Evolutionary conservation across 2,888 invertebrate species (phyloP).

Genomic region (Drosophila histrio): DNA sequence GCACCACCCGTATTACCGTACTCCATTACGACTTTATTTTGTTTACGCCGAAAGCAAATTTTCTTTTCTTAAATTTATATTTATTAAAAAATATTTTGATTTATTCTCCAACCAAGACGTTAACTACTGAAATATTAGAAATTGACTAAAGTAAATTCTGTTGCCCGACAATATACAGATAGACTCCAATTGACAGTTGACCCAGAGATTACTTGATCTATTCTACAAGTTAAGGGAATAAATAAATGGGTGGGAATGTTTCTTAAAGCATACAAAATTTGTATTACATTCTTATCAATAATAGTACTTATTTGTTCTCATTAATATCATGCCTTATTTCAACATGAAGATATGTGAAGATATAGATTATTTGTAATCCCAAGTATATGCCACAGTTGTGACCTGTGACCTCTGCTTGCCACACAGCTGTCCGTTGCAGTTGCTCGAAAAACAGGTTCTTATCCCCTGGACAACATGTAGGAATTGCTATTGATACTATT

Average conservation of each 20-base stretch:
- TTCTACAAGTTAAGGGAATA: no score
- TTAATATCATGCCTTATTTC: no score
- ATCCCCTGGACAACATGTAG: not conserved
- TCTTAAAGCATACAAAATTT: no score
- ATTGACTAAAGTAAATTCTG: constrained; percentile 32
- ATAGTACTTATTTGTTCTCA: no score
- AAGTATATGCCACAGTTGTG: not conserved
- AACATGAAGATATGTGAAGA: no score
- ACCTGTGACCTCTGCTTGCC: constrained; percentile 38
- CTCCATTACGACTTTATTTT: constrained; percentile 37
- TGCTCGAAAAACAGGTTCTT: constrained; percentile 17
- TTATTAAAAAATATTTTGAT: constrained; percentile 4
- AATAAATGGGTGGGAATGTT: no score
- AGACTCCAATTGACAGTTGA: not conserved
- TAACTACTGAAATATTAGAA: constrained; percentile 20
- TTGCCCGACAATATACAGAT: no score
- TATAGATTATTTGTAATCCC: no score
- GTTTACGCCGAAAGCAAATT: constrained; percentile 6
- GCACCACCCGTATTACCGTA: constrained; percentile 47
- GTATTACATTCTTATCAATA: no score
- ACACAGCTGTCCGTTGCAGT: constrained; percentile 50
- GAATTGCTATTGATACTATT: constrained; percentile 5
- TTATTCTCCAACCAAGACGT: constrained; percentile 26
- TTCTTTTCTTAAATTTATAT: not conserved
- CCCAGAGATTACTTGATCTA: not conserved